phyloP scores from a whole-genome alignment of 2,888 invertebrate species.

The Platycnemis pennipes region DNA sequence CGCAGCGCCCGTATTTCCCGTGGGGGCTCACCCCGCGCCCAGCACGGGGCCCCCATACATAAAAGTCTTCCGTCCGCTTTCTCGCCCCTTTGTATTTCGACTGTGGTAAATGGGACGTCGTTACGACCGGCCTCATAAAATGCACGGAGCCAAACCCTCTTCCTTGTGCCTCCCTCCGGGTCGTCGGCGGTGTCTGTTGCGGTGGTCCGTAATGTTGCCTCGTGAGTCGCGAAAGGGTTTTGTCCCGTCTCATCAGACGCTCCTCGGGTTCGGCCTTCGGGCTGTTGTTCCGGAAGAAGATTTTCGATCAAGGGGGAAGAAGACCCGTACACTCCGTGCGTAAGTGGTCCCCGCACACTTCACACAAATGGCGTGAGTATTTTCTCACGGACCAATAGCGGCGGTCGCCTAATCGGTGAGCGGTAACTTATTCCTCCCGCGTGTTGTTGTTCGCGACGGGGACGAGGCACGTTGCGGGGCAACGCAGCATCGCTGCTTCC shows the following conservation, averaged over 20 bases:
- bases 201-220: neutral
- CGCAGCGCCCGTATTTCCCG: neutral
- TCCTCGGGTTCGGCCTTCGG: neutral
- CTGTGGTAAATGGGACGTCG: conserved; percentile 31
- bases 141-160: neutral
- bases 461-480: neutral
- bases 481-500: neutral
- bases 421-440: conserved; percentile 9
- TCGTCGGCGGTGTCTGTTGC: neutral
- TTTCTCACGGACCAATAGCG: conserved; percentile 15
- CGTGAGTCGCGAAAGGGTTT: neutral
- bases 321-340: neutral
- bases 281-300: neutral
- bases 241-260: neutral
- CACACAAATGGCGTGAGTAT: neutral
- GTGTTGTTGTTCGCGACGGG: conserved; percentile 8
- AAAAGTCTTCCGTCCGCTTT: neutral
- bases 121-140: neutral
- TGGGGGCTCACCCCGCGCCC: neutral
- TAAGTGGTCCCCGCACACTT: neutral
- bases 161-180: neutral
- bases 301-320: neutral
- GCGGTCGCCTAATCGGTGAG: neutral
- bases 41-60: neutral
- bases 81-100: conserved; percentile 31